phyloP scores from a whole-genome alignment of 1,140 invertebrate species.

The Drosophila erecta region DNA sequence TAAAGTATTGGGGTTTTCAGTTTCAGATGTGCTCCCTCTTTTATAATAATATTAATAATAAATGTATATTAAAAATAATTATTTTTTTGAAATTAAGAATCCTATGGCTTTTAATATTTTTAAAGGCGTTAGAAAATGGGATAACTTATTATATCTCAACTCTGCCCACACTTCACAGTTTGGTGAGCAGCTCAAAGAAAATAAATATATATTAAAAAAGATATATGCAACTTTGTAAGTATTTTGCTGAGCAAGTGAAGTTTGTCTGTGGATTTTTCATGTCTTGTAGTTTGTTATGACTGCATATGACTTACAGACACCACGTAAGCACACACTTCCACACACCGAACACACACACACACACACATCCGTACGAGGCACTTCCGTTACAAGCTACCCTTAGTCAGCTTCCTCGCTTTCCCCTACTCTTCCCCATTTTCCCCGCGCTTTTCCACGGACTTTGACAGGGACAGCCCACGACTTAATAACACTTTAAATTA shows the following conservation, averaged over 20 bases:
- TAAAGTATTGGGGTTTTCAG: no score
- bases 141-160: neutral
- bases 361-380: constrained; percentile 9
- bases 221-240: constrained; percentile 12
- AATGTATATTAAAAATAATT: no score
- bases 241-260: constrained; percentile 29
- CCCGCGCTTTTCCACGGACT: constrained; percentile 1
- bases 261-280: constrained; percentile 29
- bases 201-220: constrained; percentile 9
- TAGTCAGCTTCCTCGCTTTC: constrained; percentile 44
- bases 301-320: constrained; percentile 60
- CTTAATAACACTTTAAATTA: constrained; percentile 78
- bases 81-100: no score
- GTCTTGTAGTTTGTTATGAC: constrained; percentile 39
- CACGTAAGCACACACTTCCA: constrained; percentile 3
- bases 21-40: no score
- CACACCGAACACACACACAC: neutral
- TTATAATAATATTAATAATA: no score
- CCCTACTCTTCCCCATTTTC: neutral
- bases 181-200: neutral
- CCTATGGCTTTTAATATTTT: no score
- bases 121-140: neutral
- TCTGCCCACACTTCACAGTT: neutral
- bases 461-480: constrained; percentile 43
- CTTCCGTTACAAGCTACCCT: constrained; percentile 48